phyloP scores from a whole-genome alignment of 2,888 invertebrate species.

The Heliconius charithonia region DNA sequence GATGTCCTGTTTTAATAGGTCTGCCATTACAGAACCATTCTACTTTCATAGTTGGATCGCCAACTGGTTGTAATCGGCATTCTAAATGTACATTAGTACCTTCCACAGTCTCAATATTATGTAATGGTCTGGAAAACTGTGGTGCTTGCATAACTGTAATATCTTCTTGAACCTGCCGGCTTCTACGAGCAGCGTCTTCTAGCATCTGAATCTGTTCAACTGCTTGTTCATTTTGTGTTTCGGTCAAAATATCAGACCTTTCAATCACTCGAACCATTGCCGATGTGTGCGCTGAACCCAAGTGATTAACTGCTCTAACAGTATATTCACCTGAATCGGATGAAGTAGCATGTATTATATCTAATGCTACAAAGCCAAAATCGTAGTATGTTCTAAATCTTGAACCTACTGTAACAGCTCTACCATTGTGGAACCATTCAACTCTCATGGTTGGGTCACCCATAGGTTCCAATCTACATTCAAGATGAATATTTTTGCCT shows the following conservation, averaged over 20 bases:
- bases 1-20: constrained; percentile 95
- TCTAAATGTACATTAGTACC: constrained; percentile 96
- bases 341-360: constrained; percentile 96
- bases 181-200: constrained; percentile 90
- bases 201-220: constrained; percentile 95
- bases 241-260: constrained; percentile 91
- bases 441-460: constrained; percentile 98
- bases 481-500: constrained; percentile 95
- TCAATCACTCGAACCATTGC: constrained; percentile 94
- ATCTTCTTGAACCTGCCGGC: constrained; percentile 89
- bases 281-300: constrained; percentile 96
- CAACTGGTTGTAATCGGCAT: constrained; percentile 94
- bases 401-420: constrained; percentile 93
- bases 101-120: constrained; percentile 95
- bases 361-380: constrained; percentile 98
- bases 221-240: constrained; percentile 96
- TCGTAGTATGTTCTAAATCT: constrained; percentile 98
- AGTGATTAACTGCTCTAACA: constrained; percentile 95
- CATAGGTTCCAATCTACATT: constrained; percentile 96
- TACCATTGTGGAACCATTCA: constrained; percentile 98
- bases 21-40: constrained; percentile 98
- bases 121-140: constrained; percentile 93
- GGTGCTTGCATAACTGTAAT: constrained; percentile 93
- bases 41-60: constrained; percentile 95
- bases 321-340: constrained; percentile 98